These are phyloP conservation scores for Sitta carolinensis DNA, from an alignment of 2,797 vertebrate genomes.

Conservation along the genomic window DNA sequence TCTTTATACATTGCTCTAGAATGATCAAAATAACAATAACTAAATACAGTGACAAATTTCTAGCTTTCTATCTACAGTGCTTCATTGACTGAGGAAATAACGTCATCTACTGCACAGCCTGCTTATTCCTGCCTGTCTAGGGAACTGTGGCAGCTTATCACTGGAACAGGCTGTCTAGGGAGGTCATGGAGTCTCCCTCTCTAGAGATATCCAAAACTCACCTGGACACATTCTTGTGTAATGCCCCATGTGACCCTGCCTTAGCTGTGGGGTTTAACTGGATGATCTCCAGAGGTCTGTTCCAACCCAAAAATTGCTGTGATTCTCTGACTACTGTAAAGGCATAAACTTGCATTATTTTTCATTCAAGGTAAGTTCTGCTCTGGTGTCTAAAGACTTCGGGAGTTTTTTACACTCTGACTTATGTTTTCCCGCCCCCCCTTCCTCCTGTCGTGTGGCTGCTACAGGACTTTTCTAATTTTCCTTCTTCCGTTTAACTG, in stretches of 20 bases:
- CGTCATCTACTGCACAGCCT: neutral
- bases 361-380: neutral
- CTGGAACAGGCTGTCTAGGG: neutral
- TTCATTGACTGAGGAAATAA: neutral
- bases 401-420: neutral
- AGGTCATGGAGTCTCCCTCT: neutral
- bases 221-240: neutral
- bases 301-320: neutral
- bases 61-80: neutral
- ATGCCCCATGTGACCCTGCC: too few species aligned
- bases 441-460: neutral
- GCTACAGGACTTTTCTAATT: neutral
- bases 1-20: neutral
- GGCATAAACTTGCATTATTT: neutral
- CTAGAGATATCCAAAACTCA: neutral
- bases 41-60: neutral
- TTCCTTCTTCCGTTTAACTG: neutral
- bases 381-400: neutral
- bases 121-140: neutral
- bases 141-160: neutral
- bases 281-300: neutral
- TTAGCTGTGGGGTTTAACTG: neutral
- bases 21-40: neutral
- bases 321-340: neutral
- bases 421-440: neutral